Percentiles rank a stretch among this genome's conserved stretches.
Evolutionary conservation across 2,113 vertebrate species (phyloP).

Genomic region (Urocitellus parryii): DNA sequence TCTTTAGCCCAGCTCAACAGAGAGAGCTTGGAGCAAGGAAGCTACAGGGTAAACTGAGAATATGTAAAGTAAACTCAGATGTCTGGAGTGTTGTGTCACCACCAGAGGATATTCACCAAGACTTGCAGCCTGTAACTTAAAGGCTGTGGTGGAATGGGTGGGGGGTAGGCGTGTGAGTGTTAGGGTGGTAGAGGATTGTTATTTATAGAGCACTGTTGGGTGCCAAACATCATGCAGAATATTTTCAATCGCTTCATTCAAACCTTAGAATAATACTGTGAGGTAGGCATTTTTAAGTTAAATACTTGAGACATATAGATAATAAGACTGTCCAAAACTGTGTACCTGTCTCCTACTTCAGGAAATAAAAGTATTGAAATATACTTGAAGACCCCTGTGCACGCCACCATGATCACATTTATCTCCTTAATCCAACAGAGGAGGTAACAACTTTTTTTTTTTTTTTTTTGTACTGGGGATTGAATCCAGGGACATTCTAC

Average conservation of each 20-base stretch:
- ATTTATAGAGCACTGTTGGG: not conserved
- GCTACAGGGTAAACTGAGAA: not conserved
- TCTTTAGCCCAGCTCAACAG: not conserved
- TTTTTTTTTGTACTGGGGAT: too few relatives aligned
- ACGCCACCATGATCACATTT: not conserved
- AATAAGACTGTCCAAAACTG: not conserved
- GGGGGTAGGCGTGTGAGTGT: not conserved
- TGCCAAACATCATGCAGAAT: not conserved
- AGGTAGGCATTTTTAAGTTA: not conserved
- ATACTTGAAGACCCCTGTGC: not conserved
- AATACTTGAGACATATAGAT: not conserved
- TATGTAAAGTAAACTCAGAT: not conserved
- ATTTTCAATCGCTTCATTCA: conserved; percentile 10
- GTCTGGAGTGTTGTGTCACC: not conserved
- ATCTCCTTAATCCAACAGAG: not conserved
- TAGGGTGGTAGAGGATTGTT: not conserved
- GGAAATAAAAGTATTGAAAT: conserved; percentile 1
- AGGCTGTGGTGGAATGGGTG: not conserved
- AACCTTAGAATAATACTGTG: not conserved
- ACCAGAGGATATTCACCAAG: not conserved
- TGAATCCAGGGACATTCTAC: too few relatives aligned
- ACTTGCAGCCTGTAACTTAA: not conserved
- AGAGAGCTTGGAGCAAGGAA: not conserved
- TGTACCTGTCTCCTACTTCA: not conserved
- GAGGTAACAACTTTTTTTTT: not conserved